Evolutionary conservation across 92 coral and sea anemone genomes (phyloP).

Genomic region (Zoanthus sociatus): DNA sequence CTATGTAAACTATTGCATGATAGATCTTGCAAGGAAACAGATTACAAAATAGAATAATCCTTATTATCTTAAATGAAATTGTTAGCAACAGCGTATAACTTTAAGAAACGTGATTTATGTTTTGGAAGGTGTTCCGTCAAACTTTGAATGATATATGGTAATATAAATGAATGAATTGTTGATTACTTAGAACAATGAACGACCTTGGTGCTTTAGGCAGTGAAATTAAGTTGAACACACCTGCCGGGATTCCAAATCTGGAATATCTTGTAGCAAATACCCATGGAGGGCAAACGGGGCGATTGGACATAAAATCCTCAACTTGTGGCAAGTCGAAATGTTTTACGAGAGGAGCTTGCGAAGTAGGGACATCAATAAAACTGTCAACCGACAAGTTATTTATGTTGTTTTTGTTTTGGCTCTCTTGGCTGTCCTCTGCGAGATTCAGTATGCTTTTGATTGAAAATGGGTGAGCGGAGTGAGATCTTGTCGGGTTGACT

Average conservation of each 20-base stretch:
- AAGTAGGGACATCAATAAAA: neutral
- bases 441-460: conserved; percentile 43
- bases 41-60: conserved; percentile 19
- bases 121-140: neutral
- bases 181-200: neutral
- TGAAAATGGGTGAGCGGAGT: conserved; percentile 43
- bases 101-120: neutral
- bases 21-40: neutral
- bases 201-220: neutral
- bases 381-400: neutral
- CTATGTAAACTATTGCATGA: neutral
- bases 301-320: conserved; percentile 5
- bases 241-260: conserved; percentile 41
- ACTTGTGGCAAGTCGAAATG: conserved; percentile 12
- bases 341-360: neutral
- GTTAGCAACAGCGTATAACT: neutral
- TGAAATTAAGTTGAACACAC: neutral
- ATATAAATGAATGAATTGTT: neutral
- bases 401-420: conserved; percentile 6
- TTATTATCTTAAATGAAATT: conserved; percentile 3
- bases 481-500: conserved; percentile 31
- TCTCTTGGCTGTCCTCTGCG: conserved; percentile 15
- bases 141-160: conserved; percentile 5
- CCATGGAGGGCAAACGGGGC: conserved; percentile 40
- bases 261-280: conserved; percentile 50